Evolutionary conservation across 2,113 vertebrate genomes (phyloP).

Genomic region (Chaetops frenatus): DNA sequence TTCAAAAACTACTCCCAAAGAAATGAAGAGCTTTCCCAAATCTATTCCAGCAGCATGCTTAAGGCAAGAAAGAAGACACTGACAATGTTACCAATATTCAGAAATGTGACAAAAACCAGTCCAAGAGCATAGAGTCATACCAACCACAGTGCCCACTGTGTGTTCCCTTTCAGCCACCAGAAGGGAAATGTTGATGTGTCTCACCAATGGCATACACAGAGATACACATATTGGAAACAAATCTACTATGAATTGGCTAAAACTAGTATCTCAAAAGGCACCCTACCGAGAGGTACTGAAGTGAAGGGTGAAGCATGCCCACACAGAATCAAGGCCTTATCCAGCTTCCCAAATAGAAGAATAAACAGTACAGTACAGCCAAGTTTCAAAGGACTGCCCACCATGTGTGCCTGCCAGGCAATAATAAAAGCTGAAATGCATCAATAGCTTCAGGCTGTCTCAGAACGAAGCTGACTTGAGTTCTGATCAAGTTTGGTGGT

Average conservation of each 20-base stretch:
- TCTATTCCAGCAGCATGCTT: background rate
- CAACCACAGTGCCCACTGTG: background rate
- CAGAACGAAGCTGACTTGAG: background rate
- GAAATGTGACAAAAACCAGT: background rate
- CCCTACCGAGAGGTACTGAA: background rate
- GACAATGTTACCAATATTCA: background rate
- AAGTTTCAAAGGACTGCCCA: background rate
- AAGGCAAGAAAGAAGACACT: background rate
- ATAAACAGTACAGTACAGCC: background rate
- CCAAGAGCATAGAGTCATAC: background rate
- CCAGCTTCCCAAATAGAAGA: background rate
- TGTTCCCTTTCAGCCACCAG: background rate
- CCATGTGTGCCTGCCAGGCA: background rate
- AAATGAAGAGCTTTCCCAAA: background rate
- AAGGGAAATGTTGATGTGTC: background rate
- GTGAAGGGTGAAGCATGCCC: background rate
- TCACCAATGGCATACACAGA: background rate
- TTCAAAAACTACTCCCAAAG: background rate
- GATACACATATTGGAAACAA: background rate
- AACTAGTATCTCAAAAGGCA: background rate
- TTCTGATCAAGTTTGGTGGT: background rate
- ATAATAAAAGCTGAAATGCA: background rate
- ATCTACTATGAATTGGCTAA: background rate
- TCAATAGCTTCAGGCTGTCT: background rate
- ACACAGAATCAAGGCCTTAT: background rate